Base-by-base conservation (phyloP, 2,113 vertebrate species). In the Choloepus hoffmanni region DNA sequence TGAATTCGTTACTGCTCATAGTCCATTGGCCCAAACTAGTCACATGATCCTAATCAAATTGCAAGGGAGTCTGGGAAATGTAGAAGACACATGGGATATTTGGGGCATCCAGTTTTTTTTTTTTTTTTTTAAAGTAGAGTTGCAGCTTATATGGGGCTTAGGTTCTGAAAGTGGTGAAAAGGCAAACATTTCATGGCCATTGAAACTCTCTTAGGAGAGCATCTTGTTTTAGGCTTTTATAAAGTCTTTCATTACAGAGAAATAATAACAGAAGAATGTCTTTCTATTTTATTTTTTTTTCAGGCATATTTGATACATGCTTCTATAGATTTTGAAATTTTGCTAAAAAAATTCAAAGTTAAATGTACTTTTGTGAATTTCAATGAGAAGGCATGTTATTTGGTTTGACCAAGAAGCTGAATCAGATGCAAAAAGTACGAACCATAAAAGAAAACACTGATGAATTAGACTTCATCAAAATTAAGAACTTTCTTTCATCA, bases 221-320 rank as follows among this genome's bases (percentile, higher is more conserved):
- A 28, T 33, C 84, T 16, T 50, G 10, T 33, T 58, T 4, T 65
- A 58, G 58, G 79, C 19, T 87, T 13, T 87, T 24, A 21, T 48
- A 70, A 28, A 5, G 8, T 30, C 36, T 82, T 74, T 76, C 53
- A 67, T 45, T 86, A 95, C 21, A 67, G 74, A 92, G 28, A 95
- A 65, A 86, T 85, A 81, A 95, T 65, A 82, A 74, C 16, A 81
- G n/a, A 87, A 92, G 36, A 65, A 73, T 50, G n/a, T 67, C 58
- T 50, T n/a, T 76, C 36, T 19, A 6, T 28, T 8, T 45, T 16
- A 74, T 45, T 60, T 85, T 82, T 45, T 58, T 82, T 58, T 58
- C 19, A 67, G 76, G 67, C 58, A 82, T 74, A 74, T 30, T 65
- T 55, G 74, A 74, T 55, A 77, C 58, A 60, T 33, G 16, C 28